Percentiles rank a stretch among this genome's conserved stretches.
Evolutionary conservation across 2,113 vertebrate species (phyloP).

Genomic region (Elephantulus edwardii): DNA sequence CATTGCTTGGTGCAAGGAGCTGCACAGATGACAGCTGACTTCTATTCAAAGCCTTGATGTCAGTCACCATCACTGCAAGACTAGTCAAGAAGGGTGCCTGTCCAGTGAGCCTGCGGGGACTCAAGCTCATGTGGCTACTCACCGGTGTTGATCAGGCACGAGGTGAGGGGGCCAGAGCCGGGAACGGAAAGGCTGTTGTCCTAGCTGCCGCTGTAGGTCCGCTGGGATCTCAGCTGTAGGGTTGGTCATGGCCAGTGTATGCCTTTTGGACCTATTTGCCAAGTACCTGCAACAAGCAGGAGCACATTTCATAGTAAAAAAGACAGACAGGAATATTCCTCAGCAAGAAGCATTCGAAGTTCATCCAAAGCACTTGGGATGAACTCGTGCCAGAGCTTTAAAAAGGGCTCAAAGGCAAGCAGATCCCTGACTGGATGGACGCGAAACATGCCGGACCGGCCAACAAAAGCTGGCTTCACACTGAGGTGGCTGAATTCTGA

Average conservation of each 20-base stretch:
- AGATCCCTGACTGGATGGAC: slow-evolving; percentile 54
- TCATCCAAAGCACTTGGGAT: slow-evolving; percentile 44
- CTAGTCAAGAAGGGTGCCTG: slow-evolving; percentile 47
- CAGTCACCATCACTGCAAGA: slow-evolving; percentile 2
- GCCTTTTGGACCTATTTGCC: slow-evolving; percentile 99
- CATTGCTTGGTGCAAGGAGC: not conserved
- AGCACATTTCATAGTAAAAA: slow-evolving; percentile 85
- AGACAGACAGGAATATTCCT: slow-evolving; percentile 79
- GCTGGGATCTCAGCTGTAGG: slow-evolving; percentile 94
- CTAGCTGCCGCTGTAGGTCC: slow-evolving; percentile 94
- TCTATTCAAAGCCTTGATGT: slow-evolving; percentile 7
- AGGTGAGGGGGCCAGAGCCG: slow-evolving; percentile 94
- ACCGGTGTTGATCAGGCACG: slow-evolving; percentile 94
- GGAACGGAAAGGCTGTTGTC: slow-evolving; percentile 94
- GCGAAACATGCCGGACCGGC: not conserved
- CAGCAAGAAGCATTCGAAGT: slow-evolving; percentile 80
- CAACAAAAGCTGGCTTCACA: slow-evolving; percentile 27
- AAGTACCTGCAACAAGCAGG: slow-evolving; percentile 96
- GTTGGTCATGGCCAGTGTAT: slow-evolving; percentile 97
- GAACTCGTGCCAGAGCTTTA: slow-evolving; percentile 29
- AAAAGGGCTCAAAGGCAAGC: not conserved
- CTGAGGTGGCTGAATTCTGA: not conserved
- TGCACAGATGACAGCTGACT: slow-evolving; percentile 57
- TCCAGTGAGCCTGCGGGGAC: slow-evolving; percentile 57
- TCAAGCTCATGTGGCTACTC: slow-evolving; percentile 88